These are phyloP conservation scores for Kradibia gibbosae DNA, from an alignment of 1,140 invertebrate species.

Conservation along the genomic window DNA sequence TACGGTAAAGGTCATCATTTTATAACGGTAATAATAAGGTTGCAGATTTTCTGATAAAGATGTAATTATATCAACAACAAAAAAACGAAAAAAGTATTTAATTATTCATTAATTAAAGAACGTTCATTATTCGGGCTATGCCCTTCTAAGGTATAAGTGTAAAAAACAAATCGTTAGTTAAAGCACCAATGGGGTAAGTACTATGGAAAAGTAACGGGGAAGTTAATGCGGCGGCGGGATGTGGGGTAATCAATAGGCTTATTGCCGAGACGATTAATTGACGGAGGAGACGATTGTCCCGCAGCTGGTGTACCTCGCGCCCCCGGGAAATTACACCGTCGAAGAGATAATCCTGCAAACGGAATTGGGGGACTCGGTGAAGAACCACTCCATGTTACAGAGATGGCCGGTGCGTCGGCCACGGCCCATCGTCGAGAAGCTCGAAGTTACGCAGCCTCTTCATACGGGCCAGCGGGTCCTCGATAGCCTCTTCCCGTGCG, in stretches of 20 bases:
- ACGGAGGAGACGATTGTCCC: background rate
- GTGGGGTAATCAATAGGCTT: background rate
- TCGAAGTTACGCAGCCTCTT: conserved; percentile 83
- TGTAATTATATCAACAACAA: too few species aligned
- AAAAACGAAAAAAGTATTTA: too few species aligned
- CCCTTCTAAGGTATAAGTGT: too few species aligned
- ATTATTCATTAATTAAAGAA: too few species aligned
- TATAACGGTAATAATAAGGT: too few species aligned
- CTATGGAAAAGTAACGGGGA: too few species aligned
- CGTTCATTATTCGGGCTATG: too few species aligned
- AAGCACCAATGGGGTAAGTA: too few species aligned
- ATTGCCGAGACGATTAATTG: background rate
- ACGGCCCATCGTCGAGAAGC: conserved; percentile 82
- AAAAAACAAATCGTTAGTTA: too few species aligned
- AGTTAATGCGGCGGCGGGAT: background rate
- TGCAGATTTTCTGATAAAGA: too few species aligned
- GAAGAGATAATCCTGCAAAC: conserved; percentile 82
- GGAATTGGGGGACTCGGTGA: conserved; percentile 83
- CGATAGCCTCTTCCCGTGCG: conserved; percentile 83
- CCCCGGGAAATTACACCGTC: conserved; percentile 80
- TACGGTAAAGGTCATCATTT: too few species aligned
- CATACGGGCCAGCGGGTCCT: conserved; percentile 85
- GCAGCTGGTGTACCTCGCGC: conserved; percentile 77
- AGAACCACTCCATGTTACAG: conserved; percentile 80
- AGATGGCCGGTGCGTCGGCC: conserved; percentile 82